A percentile compares a stretch with the other conserved stretches of the same genome.
Conservation (phyloP, 1,140 invertebrate genomes). For the Euborellia annulipes region DNA sequence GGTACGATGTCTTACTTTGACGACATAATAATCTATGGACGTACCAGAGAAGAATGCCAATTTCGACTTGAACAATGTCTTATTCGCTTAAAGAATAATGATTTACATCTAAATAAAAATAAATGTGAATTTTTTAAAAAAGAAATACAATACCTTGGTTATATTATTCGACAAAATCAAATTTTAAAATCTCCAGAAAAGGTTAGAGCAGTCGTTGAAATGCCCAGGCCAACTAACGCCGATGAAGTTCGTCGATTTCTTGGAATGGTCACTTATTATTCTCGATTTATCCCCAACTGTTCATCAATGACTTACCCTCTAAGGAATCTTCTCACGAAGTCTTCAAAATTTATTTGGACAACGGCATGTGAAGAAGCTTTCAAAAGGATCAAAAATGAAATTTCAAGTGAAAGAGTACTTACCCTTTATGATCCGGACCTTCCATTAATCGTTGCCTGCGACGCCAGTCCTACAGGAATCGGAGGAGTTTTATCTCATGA, state of each 20-base stretch:
- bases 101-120: too few species aligned
- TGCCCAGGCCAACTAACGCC: constrained; percentile 16
- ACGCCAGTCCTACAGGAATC: constrained; percentile 31
- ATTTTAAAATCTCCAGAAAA: too few species aligned
- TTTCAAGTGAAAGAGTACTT: constrained; percentile 20
- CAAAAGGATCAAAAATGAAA: constrained; percentile 16
- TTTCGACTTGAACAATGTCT: too few species aligned
- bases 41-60: too few species aligned
- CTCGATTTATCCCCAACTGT: constrained; percentile 19
- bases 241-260: constrained; percentile 19
- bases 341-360: constrained; percentile 8
- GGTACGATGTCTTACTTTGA: too few species aligned
- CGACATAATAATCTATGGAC: too few species aligned
- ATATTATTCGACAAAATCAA: too few species aligned
- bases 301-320: constrained; percentile 14
- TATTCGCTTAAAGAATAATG: too few species aligned
- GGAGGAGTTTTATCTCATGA: constrained; percentile 30
- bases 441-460: constrained; percentile 27
- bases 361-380: constrained; percentile 18
- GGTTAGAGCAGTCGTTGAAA: constrained; percentile 16
- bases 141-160: too few species aligned
- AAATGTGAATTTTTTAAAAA: too few species aligned
- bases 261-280: constrained; percentile 23
- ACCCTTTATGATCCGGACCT: constrained; percentile 25
- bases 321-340: constrained; percentile 1